A percentile compares a stretch with the other conserved stretches of the same genome.
Conservation (phyloP, 2,888 invertebrate species). For the Hipparchia sbordonii region DNA sequence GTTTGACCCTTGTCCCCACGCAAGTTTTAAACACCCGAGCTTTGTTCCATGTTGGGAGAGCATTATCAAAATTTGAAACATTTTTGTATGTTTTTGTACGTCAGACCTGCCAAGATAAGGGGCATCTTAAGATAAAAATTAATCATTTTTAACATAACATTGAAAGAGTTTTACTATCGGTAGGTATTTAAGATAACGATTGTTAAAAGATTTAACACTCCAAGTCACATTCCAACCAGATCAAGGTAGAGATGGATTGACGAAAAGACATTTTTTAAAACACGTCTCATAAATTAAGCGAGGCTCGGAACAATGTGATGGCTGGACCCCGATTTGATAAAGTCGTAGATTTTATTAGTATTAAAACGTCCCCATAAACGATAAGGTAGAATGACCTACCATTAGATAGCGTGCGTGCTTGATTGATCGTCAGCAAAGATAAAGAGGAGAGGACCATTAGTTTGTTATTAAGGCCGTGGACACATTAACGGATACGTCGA, state of each 20-base stretch:
- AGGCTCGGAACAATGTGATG: constrained; percentile 29
- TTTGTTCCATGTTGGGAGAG: neutral
- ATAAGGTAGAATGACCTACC: constrained; percentile 47
- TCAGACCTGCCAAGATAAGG: constrained; percentile 13
- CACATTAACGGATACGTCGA: constrained; percentile 12
- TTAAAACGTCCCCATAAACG: constrained; percentile 42
- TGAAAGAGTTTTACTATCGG: constrained; percentile 20
- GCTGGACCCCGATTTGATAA: constrained; percentile 30
- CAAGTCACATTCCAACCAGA: constrained; percentile 19
- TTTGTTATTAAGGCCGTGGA: constrained; percentile 61
- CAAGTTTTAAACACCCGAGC: neutral
- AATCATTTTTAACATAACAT: constrained; percentile 19
- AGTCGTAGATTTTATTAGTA: constrained; percentile 39
- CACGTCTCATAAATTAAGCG: constrained; percentile 28
- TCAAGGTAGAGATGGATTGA: constrained; percentile 11
- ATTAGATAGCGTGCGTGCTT: constrained; percentile 56
- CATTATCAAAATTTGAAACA: neutral
- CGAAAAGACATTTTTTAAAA: constrained; percentile 27
- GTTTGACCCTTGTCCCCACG: neutral
- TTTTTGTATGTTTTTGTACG: neutral
- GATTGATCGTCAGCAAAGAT: constrained; percentile 70
- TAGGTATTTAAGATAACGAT: constrained; percentile 11
- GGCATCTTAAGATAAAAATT: constrained; percentile 17
- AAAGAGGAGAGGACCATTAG: constrained; percentile 66
- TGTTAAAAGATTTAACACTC: constrained; percentile 22